phyloP scores from a whole-genome alignment of 1,140 invertebrate genomes.

The Drosophila insularis region DNA sequence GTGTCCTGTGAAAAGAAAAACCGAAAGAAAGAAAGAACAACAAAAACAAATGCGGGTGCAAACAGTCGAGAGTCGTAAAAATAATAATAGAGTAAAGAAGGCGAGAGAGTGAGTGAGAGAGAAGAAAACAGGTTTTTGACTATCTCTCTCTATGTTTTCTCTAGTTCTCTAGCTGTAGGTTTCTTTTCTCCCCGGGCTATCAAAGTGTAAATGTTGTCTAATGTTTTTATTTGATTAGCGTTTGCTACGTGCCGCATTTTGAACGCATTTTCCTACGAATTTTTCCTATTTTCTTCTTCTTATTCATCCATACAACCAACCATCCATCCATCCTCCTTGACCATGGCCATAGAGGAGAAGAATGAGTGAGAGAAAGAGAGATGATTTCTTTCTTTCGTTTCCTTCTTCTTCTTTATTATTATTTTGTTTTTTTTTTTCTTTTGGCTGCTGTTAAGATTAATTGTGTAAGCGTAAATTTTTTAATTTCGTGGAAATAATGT shows the following conservation, averaged over 20 bases:
- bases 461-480: constrained; percentile 78
- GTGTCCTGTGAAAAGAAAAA: constrained; percentile 41
- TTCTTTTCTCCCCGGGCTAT: constrained; percentile 38
- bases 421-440: constrained; percentile 24
- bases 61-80: constrained; percentile 58
- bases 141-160: neutral
- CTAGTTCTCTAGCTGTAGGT: constrained; percentile 1
- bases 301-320: neutral
- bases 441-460: constrained; percentile 62
- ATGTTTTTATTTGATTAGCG: constrained; percentile 81
- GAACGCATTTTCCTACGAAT: constrained; percentile 65
- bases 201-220: constrained; percentile 75
- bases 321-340: constrained; percentile 8
- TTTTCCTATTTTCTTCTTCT: constrained; percentile 10
- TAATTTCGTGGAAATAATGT: constrained; percentile 77
- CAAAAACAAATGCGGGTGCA: constrained; percentile 59
- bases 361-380: too few species aligned
- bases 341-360: neutral
- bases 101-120: too few species aligned
- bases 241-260: constrained; percentile 72
- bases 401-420: constrained; percentile 5
- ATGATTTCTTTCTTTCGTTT: constrained; percentile 12
- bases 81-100: constrained; percentile 62
- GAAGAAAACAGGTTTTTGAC: constrained; percentile 31
- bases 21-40: constrained; percentile 21